Conservation (phyloP, 2,113 vertebrate genomes). For the Daubentonia madagascariensis region DNA sequence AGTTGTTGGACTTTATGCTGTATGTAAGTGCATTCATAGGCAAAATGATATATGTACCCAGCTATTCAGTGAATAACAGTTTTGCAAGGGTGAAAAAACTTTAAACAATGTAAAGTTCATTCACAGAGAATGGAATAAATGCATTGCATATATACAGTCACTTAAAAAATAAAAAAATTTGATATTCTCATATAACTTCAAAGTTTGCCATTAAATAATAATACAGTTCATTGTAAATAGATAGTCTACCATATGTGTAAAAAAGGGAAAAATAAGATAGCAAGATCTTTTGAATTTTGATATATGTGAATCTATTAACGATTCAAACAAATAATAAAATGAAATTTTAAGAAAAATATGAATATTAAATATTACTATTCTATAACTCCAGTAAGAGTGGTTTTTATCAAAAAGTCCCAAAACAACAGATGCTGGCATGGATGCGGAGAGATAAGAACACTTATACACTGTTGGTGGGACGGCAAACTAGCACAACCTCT, state of each 20-base stretch:
- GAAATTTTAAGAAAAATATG: neutral
- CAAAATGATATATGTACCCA: neutral
- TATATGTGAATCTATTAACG: neutral
- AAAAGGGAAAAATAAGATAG: neutral
- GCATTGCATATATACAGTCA: neutral
- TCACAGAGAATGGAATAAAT: neutral
- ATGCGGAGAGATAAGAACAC: too few relatives aligned
- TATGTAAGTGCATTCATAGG: neutral
- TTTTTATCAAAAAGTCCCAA: too few relatives aligned
- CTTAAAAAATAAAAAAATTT: neutral
- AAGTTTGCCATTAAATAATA: neutral
- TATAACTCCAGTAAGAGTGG: neutral
- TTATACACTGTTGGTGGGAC: too few relatives aligned
- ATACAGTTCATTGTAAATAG: neutral
- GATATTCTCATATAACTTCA: neutral
- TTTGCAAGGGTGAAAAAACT: neutral
- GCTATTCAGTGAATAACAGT: neutral
- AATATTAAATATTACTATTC: neutral
- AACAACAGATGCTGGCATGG: too few relatives aligned
- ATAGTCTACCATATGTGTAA: neutral
- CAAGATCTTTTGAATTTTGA: slow-evolving; percentile 26
- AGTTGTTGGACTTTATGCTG: neutral
- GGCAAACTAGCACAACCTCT: too few relatives aligned
- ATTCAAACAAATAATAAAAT: neutral
- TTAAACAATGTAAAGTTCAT: neutral